Conservation (phyloP, 2,113 vertebrate genomes). For the Anolis sagrei region DNA sequence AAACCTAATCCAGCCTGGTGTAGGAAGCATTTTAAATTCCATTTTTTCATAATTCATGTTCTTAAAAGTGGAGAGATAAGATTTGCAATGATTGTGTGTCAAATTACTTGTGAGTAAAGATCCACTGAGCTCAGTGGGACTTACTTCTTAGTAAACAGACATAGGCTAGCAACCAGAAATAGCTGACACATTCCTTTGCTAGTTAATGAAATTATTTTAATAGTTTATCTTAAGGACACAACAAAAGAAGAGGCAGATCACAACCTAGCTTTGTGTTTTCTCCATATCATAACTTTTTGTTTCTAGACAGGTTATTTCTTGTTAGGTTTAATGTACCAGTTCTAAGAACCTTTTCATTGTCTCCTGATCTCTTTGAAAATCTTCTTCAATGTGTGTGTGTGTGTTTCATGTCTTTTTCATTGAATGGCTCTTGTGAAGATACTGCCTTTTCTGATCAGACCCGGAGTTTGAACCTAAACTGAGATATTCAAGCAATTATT, state of each 20-base stretch:
- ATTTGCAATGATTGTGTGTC: not conserved
- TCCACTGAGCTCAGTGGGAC: too few relatives aligned
- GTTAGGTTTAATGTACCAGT: not conserved
- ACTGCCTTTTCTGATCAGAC: not conserved
- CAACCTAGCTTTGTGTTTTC: not conserved
- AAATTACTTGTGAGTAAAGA: not conserved
- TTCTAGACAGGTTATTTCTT: conserved; percentile 8
- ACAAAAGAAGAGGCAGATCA: not conserved
- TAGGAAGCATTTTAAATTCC: not conserved
- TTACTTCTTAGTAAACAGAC: not conserved
- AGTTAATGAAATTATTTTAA: not conserved
- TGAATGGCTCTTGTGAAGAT: not conserved
- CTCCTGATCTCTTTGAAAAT: not conserved
- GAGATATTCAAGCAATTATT: not conserved
- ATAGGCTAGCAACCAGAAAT: not conserved
- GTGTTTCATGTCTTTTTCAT: too few relatives aligned
- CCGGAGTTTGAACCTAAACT: conserved; percentile 17
- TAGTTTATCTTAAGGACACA: not conserved
- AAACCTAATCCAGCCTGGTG: not conserved
- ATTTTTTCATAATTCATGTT: not conserved
- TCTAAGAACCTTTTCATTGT: not conserved
- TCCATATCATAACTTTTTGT: not conserved
- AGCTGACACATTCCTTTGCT: too few relatives aligned
- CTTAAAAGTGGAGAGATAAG: not conserved
- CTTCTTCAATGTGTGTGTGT: too few relatives aligned